Evolutionary conservation across 2,888 invertebrate species (phyloP), one percentile per base, ranked within the genome.

Genomic region (Scaeva pyrastri): DNA sequence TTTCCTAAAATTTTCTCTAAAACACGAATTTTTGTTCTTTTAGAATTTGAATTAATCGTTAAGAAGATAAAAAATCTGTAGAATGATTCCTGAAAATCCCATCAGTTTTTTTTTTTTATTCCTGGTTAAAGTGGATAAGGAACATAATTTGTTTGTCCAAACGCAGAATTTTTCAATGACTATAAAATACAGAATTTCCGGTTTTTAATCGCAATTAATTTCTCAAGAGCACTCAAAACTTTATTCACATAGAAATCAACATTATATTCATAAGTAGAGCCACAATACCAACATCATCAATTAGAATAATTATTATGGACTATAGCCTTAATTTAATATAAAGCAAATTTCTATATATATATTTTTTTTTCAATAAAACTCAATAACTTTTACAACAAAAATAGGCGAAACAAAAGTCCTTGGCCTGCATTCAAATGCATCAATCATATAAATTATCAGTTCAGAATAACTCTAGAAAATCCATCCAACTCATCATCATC

Each of bases 361-460:
- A 21, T 50, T 5, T 19, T 48, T 31, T 31, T 50, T 14, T 1
- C 21, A 50, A 50, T 23, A 21, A 50, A 23, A 12, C 21, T 48
- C 1, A 48, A 48, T 48, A 50, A 12, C 1, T 21, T 19, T 41
- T 3, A 21, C 1, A 39, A 12, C 39, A 0, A 58, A 39, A 43
- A 55, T n/a, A n/a, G n/a, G 7, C 1, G 11, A 21, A 12, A 58
- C 52, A 60, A 68, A 68, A 68, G 50, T 60, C 58, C 60, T 77
- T 60, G 77, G 73, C 77, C 39, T 73, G 77, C 68, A 82, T 77
- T 72, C 77, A 39, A 77, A n/a, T 73, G 55, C 72, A 41, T 23
- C 36, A 70, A 81, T 50, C 60, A 60, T 58, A 64, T 48, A 41
- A 19, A 68, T 19, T 5, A 64, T 31, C 31, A 31, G 6, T 31